Base-by-base conservation (phyloP, 1,140 invertebrate genomes). In the Teleopsis dalmanni region DNA sequence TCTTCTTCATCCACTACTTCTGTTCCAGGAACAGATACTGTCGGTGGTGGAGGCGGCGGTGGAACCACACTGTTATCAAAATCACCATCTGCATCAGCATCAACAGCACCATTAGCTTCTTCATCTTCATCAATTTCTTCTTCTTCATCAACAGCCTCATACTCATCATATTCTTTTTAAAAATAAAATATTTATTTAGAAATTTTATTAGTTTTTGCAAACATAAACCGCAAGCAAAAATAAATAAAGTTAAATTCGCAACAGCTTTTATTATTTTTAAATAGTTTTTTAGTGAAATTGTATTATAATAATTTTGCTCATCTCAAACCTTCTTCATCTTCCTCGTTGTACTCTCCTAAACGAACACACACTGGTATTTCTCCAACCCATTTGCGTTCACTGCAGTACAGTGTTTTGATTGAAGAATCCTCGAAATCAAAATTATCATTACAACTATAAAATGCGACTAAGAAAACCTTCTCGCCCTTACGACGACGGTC, bases 391-490 rank as follows among this genome's bases (percentile, higher is more conserved):
- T 66, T 62, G 23, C 68, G 64, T 33, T 71, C 53, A 51, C 74
- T 76, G 49, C 80, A 81, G 56, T 74, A 81, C 48, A 81, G 68
- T 35, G 72, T 72, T 49, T 76, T 72, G 42, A 60, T 66, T n/a
- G 70, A 68, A 2, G 57, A 48, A 41, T 73, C 60, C 46, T 72
- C 70, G 25, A 81, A 65, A 11, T 71, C 66, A 53, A 71, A 80
- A 14, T 75, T 76, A 11, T 76, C 70, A 13, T 71, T 53, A 53
- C 80, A 81, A 29, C 70, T 62, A 46, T 78, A 81, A 48, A 77
- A 62, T 19, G 77, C 79, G 34, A 78, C 77, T n/a, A 76, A 64
- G 49, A 80, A 81, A 27, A 73, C 59, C 57, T 78, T 78, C 52
- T 34, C 56, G 4, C 55, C 63, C 1, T 41, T 56, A 13, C 60